phyloP scores from a whole-genome alignment of 2,113 vertebrate genomes.

The Ornithorhynchus anatinus region DNA sequence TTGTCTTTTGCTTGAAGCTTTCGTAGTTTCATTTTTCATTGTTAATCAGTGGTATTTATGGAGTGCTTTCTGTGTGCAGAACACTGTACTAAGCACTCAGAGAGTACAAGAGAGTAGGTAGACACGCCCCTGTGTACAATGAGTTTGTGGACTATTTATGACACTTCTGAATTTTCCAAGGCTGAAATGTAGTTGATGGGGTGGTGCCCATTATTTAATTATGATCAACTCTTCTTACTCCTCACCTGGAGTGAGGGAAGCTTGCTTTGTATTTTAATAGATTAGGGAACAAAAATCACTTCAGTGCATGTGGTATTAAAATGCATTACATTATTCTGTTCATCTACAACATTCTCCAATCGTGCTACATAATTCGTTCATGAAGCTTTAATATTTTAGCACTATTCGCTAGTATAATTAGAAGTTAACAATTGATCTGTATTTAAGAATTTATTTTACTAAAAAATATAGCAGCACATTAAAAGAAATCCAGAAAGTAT shows the following conservation, averaged over 20 bases:
- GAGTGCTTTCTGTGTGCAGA: too few relatives aligned
- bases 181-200: too few relatives aligned
- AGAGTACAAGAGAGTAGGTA: too few relatives aligned
- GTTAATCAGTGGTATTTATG: too few relatives aligned
- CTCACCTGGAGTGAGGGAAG: not conserved
- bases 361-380: not conserved
- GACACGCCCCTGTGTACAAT: too few relatives aligned
- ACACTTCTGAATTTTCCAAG: too few relatives aligned
- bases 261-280: not conserved
- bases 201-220: too few relatives aligned
- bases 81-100: too few relatives aligned
- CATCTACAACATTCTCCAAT: not conserved
- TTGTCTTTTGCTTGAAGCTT: too few relatives aligned
- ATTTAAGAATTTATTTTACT: constrained; percentile 44
- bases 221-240: not conserved
- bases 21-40: too few relatives aligned
- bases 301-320: not conserved
- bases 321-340: not conserved
- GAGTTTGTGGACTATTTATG: too few relatives aligned
- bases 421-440: not conserved
- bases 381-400: not conserved
- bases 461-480: not conserved
- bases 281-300: constrained; percentile 12
- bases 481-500: constrained; percentile 26
- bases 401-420: not conserved